These are phyloP conservation scores for Platysteira castanea DNA, from an alignment of 2,113 vertebrate species.

Conservation along the genomic window DNA sequence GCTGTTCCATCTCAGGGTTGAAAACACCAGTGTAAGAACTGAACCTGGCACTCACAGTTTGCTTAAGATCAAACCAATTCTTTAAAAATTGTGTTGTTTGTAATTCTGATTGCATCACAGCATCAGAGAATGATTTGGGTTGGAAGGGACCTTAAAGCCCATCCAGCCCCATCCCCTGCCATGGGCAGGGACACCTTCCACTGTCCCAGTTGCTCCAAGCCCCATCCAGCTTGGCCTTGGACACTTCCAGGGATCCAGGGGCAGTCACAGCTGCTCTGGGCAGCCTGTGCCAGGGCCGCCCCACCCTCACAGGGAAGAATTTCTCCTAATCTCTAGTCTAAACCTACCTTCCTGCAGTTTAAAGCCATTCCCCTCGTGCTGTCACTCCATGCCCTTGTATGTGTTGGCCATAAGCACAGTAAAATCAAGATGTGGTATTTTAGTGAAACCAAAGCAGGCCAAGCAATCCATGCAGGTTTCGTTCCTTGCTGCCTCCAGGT, in stretches of 20 bases:
- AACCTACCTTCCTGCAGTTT: not conserved
- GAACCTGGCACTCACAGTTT: accelerated
- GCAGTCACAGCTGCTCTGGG: not conserved
- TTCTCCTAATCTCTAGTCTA: not conserved
- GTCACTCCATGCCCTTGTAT: not conserved
- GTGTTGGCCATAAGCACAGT: not conserved
- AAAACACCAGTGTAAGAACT: not conserved
- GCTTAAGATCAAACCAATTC: not conserved
- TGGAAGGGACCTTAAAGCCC: not conserved
- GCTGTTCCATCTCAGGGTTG: not conserved
- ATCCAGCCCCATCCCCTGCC: too few species aligned
- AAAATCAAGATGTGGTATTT: not conserved
- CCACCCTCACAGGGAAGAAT: not conserved
- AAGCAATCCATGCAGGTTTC: not conserved
- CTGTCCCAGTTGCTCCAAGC: not conserved
- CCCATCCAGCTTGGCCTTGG: accelerated
- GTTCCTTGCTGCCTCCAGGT: not conserved
- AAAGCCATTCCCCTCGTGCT: not conserved
- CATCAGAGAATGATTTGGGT: not conserved
- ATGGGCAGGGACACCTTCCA: not conserved
- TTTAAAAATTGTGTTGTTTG: not conserved
- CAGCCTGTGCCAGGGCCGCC: accelerated
- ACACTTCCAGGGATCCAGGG: not conserved
- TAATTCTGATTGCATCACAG: not conserved
- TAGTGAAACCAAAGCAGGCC: not conserved